Evolutionary conservation across 92 coral and sea anemone species (phyloP).

Genomic region (Epizoanthus fatuus): DNA sequence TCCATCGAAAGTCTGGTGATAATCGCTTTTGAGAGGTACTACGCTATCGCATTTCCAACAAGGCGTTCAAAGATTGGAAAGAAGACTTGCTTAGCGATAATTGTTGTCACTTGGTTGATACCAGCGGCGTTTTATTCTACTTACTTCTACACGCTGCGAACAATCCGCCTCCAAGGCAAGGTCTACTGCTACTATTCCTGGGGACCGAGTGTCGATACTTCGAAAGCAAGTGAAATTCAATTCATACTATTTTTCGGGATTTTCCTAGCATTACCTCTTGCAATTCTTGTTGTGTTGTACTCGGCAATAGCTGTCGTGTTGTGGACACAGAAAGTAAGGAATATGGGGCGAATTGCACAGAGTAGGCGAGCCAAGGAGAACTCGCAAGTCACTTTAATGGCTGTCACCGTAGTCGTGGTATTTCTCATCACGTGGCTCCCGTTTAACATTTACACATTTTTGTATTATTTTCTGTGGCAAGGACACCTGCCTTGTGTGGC

Average conservation of each 20-base stretch:
- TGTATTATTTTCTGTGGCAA: neutral
- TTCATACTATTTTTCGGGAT: neutral
- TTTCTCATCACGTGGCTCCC: slow-evolving; percentile 10
- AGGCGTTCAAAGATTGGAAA: slow-evolving; percentile 7
- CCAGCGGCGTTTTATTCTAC: slow-evolving; percentile 10
- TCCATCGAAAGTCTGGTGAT: neutral
- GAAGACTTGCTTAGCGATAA: neutral
- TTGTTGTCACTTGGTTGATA: neutral
- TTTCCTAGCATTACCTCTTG: neutral
- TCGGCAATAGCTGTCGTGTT: neutral
- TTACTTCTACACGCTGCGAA: slow-evolving; percentile 10
- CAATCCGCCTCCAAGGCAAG: neutral
- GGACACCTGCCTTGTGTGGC: slow-evolving; percentile 3
- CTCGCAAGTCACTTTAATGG: slow-evolving; percentile 5
- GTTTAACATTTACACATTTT: neutral
- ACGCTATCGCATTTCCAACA: slow-evolving; percentile 16
- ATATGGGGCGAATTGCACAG: neutral
- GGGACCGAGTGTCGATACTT: neutral
- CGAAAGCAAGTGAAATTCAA: slow-evolving; percentile 5
- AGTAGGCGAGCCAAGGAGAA: neutral
- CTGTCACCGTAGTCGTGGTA: neutral
- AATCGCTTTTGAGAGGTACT: slow-evolving; percentile 17
- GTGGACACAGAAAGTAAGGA: neutral
- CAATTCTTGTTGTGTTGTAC: slow-evolving; percentile 3
- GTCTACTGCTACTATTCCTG: neutral